Percentiles rank a stretch among this genome's conserved stretches.
Conservation (phyloP, 2,797 vertebrate species). For the Leuciscus waleckii region DNA sequence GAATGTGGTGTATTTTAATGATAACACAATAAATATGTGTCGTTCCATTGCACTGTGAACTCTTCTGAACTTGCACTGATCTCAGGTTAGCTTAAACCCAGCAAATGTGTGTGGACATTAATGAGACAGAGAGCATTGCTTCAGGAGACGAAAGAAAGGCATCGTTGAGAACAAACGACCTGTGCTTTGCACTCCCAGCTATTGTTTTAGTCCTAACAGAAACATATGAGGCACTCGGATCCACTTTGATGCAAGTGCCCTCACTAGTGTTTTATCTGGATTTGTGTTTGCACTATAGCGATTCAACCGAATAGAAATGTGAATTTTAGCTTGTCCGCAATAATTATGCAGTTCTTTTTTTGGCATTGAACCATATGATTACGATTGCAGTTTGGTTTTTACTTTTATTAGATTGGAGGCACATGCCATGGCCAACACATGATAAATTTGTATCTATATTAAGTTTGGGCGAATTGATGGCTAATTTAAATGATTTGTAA, state of each 20-base stretch:
- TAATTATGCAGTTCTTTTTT: background rate
- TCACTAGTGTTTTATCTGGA: conserved; percentile 7
- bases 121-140: conserved; percentile 26
- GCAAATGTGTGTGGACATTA: conserved; percentile 43
- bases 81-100: conserved; percentile 8
- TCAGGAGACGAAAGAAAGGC: conserved; percentile 29
- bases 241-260: background rate
- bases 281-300: background rate
- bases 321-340: background rate
- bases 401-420: background rate
- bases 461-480: background rate
- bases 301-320: background rate
- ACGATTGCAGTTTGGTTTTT: background rate
- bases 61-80: background rate
- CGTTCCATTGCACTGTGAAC: background rate
- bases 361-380: background rate
- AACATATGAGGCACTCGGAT: background rate
- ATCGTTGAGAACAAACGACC: conserved; percentile 31
- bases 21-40: background rate
- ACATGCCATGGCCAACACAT: background rate
- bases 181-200: conserved; percentile 18
- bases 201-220: background rate
- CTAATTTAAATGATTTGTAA: background rate
- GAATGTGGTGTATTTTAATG: background rate
- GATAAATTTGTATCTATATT: background rate